Evolutionary conservation across 2,888 invertebrate genomes (phyloP).

Genomic region (Zaprionus bogoriensis): DNA sequence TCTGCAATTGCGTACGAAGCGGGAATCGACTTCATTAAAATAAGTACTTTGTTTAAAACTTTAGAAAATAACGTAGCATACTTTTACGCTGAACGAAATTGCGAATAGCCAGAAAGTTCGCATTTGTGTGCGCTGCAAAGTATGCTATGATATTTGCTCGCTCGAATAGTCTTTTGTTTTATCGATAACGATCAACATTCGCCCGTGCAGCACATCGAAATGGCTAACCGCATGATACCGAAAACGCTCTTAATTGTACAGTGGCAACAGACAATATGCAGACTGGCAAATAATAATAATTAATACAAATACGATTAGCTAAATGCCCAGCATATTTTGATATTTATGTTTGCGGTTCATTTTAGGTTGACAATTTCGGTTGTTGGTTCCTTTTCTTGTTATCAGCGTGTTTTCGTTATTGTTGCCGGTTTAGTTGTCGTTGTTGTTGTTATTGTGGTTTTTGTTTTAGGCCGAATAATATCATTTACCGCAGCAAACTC

Average conservation of each 20-base stretch:
- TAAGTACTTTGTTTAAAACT: too few species aligned
- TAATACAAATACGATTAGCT: constrained; percentile 26
- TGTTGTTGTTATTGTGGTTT: background rate
- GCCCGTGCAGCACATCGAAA: background rate
- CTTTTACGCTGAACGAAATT: too few species aligned
- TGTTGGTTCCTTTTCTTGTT: background rate
- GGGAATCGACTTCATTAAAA: too few species aligned
- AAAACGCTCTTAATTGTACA: constrained; percentile 18
- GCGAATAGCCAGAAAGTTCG: too few species aligned
- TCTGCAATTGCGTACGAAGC: too few species aligned
- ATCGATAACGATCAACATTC: too few species aligned
- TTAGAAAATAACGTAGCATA: too few species aligned
- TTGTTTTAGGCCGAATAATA: constrained; percentile 27
- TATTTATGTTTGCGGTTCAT: constrained; percentile 25
- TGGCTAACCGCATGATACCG: background rate
- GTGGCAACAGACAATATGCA: constrained; percentile 20
- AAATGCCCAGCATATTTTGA: constrained; percentile 21
- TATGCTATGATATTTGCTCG: background rate
- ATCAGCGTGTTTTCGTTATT: constrained; percentile 1
- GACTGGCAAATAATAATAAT: constrained; percentile 4
- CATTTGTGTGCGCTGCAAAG: background rate
- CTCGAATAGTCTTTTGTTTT: too few species aligned
- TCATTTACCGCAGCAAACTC: constrained; percentile 32
- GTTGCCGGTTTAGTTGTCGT: background rate
- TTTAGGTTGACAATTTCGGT: constrained; percentile 10